Conservation (phyloP, 2,888 invertebrate genomes). For the Heteromurus nitidus region DNA sequence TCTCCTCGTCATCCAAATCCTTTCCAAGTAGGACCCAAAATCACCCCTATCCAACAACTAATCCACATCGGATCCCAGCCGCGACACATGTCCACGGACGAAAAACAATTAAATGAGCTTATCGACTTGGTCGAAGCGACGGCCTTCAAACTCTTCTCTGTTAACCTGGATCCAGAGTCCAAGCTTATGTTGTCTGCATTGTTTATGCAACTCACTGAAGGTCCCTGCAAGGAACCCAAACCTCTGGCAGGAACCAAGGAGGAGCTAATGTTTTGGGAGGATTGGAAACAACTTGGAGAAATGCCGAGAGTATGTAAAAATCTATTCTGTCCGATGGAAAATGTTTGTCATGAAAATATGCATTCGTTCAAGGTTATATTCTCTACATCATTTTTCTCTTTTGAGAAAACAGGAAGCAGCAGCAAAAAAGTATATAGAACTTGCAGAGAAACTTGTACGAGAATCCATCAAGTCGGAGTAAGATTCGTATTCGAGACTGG, state of each 20-base stretch:
- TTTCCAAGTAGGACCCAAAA: no score
- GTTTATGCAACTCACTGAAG: conserved; percentile 41
- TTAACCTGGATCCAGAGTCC: conserved; percentile 13
- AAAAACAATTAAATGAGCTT: no score
- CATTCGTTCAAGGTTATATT: no score
- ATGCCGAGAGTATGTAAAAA: conserved; percentile 43
- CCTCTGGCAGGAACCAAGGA: conserved; percentile 23
- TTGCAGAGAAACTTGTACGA: conserved; percentile 18
- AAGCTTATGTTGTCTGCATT: conserved; percentile 25
- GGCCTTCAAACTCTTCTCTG: conserved; percentile 30
- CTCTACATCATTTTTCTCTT: no score
- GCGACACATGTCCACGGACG: no score
- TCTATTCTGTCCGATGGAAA: neutral
- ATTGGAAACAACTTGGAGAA: conserved; percentile 48
- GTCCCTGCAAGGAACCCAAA: conserved; percentile 24
- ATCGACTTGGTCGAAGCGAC: conserved; percentile 22
- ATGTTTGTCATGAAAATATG: neutral
- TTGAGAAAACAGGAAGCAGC: conserved; percentile 53
- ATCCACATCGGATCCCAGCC: no score
- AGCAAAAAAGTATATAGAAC: conserved; percentile 22
- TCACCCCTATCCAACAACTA: no score
- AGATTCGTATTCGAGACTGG: no score
- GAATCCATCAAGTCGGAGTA: no score
- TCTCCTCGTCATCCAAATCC: no score
- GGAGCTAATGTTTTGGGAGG: conserved; percentile 28